phyloP scores from a whole-genome alignment of 2,113 vertebrate genomes.

The Eidolon helvum region DNA sequence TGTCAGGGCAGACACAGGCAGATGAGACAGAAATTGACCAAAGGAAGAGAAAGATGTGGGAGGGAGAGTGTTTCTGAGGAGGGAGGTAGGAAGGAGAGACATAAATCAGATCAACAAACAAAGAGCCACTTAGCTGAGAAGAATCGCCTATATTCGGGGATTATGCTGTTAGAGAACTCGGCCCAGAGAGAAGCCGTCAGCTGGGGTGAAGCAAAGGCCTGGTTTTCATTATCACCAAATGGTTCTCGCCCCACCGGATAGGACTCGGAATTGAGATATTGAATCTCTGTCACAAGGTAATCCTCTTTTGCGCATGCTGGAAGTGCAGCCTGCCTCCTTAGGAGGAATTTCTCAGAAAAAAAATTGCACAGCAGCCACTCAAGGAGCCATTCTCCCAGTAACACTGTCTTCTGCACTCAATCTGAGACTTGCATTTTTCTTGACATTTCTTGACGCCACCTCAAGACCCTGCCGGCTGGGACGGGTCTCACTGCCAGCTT shows the following conservation, averaged over 20 bases:
- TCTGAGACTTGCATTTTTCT: background rate
- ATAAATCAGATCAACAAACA: slow-evolving; percentile 77
- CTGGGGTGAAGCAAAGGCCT: slow-evolving; percentile 69
- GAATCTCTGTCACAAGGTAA: slow-evolving; percentile 79
- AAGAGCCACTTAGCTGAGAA: slow-evolving; percentile 75
- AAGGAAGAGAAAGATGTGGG: background rate
- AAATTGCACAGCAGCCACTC: slow-evolving; percentile 42
- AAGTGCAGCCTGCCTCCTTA: slow-evolving; percentile 60
- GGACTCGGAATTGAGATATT: slow-evolving; percentile 78
- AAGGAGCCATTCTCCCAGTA: background rate
- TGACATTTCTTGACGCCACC: background rate
- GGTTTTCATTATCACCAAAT: slow-evolving; percentile 76
- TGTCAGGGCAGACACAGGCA: background rate
- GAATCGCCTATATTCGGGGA: slow-evolving; percentile 67
- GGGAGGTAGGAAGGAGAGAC: background rate
- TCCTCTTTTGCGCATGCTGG: slow-evolving; percentile 64
- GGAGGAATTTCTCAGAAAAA: slow-evolving; percentile 60
- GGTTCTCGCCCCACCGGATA: slow-evolving; percentile 59
- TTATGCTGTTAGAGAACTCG: slow-evolving; percentile 75
- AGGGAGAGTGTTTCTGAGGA: background rate
- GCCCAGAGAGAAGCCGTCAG: slow-evolving; percentile 75
- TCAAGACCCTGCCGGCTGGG: background rate
- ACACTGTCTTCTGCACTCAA: background rate
- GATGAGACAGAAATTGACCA: slow-evolving; percentile 22
- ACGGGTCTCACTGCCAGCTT: background rate